Conservation (phyloP, 2,888 invertebrate species). For the Pasiphila rectangulata region DNA sequence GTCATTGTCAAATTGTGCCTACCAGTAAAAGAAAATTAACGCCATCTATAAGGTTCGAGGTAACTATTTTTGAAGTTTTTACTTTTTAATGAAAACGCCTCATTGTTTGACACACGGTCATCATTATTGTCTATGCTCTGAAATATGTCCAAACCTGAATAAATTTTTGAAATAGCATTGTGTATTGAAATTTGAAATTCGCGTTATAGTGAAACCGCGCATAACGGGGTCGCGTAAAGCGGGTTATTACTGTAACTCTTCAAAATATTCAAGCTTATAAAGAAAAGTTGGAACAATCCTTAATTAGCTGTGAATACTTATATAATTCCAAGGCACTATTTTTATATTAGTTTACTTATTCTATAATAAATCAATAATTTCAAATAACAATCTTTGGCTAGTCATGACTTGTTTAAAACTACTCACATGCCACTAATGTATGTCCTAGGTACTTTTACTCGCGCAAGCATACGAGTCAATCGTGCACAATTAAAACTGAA, state of each 20-base stretch:
- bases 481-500: neutral
- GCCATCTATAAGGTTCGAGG: too few relatives aligned
- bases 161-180: neutral
- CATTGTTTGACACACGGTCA: conserved; percentile 1
- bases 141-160: neutral
- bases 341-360: conserved; percentile 37
- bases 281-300: conserved; percentile 47
- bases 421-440: neutral
- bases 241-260: too few relatives aligned
- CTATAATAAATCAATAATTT: conserved; percentile 31
- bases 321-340: conserved; percentile 42
- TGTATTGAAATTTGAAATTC: too few relatives aligned
- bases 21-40: too few relatives aligned
- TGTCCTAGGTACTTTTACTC: neutral
- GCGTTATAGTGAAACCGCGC: too few relatives aligned
- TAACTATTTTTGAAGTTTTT: too few relatives aligned
- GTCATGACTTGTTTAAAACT: conserved; percentile 25
- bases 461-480: neutral
- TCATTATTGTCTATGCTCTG: neutral
- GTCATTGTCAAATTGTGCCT: too few relatives aligned
- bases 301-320: conserved; percentile 42
- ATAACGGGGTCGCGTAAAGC: too few relatives aligned
- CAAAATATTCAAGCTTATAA: conserved; percentile 24
- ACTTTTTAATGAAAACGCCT: too few relatives aligned
- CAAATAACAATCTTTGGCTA: conserved; percentile 39